Base-by-base conservation (phyloP, 2,888 invertebrate genomes). In the Tanypteryx hageni region DNA sequence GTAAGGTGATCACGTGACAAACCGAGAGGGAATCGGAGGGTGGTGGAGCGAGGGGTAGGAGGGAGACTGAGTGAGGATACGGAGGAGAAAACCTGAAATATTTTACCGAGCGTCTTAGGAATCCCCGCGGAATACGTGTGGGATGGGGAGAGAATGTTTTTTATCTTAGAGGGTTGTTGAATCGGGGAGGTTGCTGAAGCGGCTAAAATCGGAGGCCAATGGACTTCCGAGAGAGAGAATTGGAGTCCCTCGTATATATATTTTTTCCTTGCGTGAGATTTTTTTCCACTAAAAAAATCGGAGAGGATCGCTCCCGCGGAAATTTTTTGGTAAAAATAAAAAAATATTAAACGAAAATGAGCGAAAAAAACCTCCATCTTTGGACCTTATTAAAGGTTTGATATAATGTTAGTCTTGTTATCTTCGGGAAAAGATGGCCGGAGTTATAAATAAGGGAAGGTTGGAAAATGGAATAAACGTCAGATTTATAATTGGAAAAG, bases 41-140 rank as follows among this genome's bases (percentile, higher is more conserved):
- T 44, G 1, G 44, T 44, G 44, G 44, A 44, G 44, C 5, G 44
- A 44, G 31, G 31, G 44, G n/a, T n/a, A n/a, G 27, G 59, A 14
- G 4, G 59, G 86, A 27, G n/a, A 59, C 22, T 14, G 22, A 27
- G 22, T 11, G 27, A 4, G 86, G 16, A 22, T 11, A 18, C 31
- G 61, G 31, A 31, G 64, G 64, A 16, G 64, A 89, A 86, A 89
- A 89, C 89, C 89, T 44, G 64, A 89, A 89, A 56, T 64, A 61
- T 44, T 86, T 85, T 68, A 16, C 16, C 89, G 18, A 16, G 9
- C 61, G 89, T 89, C 89, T 64, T 89, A 18, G 44, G 64, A 31
- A 31, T 89, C 89, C 89, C 89, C 4, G 64, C 89, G 44, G 89
- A 64, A 64, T 64, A 56, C 57, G 83, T n/a, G 84, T 31, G 27